These are phyloP conservation scores for Ctena decussata DNA, from an alignment of 2,888 invertebrate species.

Conservation along the genomic window DNA sequence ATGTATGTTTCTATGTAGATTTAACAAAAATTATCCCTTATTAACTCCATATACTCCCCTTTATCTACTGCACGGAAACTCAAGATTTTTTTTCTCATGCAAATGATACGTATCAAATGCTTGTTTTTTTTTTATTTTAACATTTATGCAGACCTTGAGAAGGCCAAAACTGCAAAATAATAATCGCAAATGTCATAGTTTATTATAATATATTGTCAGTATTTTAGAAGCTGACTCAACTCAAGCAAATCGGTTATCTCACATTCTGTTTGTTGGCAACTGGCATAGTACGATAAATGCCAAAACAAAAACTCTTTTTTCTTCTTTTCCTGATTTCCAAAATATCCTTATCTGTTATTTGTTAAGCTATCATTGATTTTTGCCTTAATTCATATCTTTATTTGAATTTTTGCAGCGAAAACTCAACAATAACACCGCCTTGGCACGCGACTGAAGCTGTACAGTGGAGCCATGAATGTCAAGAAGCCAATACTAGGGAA, in stretches of 20 bases:
- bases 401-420: not conserved
- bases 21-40: no score
- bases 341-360: not conserved
- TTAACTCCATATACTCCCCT: no score
- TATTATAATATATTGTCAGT: not conserved
- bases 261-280: not conserved
- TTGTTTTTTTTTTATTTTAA: not conserved
- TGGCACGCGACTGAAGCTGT: no score
- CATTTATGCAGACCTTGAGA: not conserved
- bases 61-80: no score
- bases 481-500: no score
- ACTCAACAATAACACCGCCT: not conserved
- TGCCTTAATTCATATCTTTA: not conserved
- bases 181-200: not conserved
- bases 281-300: not conserved
- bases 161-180: not conserved
- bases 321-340: not conserved
- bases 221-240: conserved; percentile 1
- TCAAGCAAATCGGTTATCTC: not conserved
- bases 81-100: no score
- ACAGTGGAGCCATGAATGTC: no score
- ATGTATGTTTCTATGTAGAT: no score
- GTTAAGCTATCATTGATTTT: not conserved
- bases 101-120: no score
- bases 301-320: not conserved